Conservation (phyloP, 2,888 invertebrate genomes). For the Steinernema hermaphroditum region DNA sequence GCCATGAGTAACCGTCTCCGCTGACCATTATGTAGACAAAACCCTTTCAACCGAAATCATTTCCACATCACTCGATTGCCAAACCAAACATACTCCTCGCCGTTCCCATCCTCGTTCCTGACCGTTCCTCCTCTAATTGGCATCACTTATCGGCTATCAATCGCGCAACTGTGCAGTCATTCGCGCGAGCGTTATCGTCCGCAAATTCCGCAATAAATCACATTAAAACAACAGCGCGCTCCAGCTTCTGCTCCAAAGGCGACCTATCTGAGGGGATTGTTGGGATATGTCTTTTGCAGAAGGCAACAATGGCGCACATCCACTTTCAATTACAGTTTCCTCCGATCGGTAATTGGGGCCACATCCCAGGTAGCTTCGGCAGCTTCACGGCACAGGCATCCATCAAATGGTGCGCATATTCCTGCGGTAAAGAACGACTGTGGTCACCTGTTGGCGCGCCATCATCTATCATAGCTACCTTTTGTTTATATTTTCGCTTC, state of each 20-base stretch:
- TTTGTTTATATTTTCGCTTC: conserved; percentile 15
- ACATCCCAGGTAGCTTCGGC: neutral
- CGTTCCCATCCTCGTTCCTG: neutral
- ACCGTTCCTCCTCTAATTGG: conserved; percentile 24
- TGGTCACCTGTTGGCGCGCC: conserved; percentile 27
- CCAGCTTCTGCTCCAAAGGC: neutral
- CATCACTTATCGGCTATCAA: conserved; percentile 24
- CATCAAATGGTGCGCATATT: conserved; percentile 30
- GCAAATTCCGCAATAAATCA: conserved; percentile 23
- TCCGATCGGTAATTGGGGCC: conserved; percentile 17
- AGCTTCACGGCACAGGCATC: conserved; percentile 13
- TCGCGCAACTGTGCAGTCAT: conserved; percentile 28
- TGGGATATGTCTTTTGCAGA: too few relatives aligned
- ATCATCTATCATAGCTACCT: conserved; percentile 7
- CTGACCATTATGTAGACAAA: conserved; percentile 9
- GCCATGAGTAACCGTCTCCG: conserved; percentile 7
- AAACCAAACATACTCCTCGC: neutral
- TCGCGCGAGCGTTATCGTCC: conserved; percentile 23
- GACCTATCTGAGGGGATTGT: too few relatives aligned
- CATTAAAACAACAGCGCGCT: conserved; percentile 25
- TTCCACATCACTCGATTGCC: neutral
- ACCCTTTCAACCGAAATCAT: neutral
- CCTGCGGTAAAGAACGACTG: conserved; percentile 12
- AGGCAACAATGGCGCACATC: neutral
- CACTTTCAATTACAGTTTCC: neutral